Conservation (phyloP, 1,140 invertebrate species). For the Atta colombica region DNA sequence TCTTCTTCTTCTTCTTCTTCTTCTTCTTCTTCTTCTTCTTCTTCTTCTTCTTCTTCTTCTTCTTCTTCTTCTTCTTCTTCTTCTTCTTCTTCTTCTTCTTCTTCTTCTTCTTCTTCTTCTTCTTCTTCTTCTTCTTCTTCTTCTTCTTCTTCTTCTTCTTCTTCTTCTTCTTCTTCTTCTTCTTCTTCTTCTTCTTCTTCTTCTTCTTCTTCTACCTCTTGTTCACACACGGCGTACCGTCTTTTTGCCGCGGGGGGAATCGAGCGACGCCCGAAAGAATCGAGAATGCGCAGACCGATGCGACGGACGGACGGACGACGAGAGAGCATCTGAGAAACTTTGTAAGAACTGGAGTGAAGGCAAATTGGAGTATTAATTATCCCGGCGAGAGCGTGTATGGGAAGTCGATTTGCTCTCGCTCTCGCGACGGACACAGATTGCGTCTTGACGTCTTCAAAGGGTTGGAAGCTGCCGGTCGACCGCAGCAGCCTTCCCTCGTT, state of each 20-base stretch:
- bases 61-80: slow-evolving; percentile 60
- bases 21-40: slow-evolving; percentile 54
- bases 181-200: slow-evolving; percentile 59
- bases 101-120: slow-evolving; percentile 47
- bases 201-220: slow-evolving; percentile 47
- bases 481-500: slow-evolving; percentile 21
- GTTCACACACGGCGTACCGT: slow-evolving; percentile 20
- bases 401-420: slow-evolving; percentile 50
- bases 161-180: slow-evolving; percentile 46
- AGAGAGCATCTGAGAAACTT: slow-evolving; percentile 49
- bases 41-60: neutral
- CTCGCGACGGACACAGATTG: slow-evolving; percentile 54
- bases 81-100: slow-evolving; percentile 15
- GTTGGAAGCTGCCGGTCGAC: slow-evolving; percentile 31
- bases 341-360: slow-evolving; percentile 61
- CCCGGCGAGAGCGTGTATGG: slow-evolving; percentile 46
- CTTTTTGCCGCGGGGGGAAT: slow-evolving; percentile 52
- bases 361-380: slow-evolving; percentile 66
- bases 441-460: slow-evolving; percentile 59
- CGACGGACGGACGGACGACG: slow-evolving; percentile 44
- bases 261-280: slow-evolving; percentile 54
- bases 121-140: neutral
- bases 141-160: neutral
- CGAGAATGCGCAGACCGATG: neutral
- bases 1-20: slow-evolving; percentile 57